Conservation (phyloP, 2,113 vertebrate genomes). For the Forbesichthys papilliferus region DNA sequence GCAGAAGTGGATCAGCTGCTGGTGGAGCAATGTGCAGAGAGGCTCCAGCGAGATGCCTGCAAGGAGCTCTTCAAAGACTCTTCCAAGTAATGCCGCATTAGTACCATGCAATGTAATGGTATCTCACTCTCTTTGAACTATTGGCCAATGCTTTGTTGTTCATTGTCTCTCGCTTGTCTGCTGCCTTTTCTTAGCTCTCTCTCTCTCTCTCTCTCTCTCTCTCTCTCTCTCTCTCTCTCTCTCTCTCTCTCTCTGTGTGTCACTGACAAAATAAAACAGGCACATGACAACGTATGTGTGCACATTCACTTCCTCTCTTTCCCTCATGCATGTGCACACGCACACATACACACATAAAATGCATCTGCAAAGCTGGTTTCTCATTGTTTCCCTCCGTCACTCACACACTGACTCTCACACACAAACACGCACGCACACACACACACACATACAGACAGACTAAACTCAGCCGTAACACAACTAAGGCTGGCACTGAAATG, state of each 20-base stretch:
- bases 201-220: background rate
- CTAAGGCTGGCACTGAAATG: no score
- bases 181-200: background rate
- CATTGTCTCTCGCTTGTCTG: no score
- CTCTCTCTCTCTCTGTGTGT: background rate
- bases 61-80: slow-evolving; percentile 97
- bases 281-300: no score
- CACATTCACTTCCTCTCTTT: no score
- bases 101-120: background rate
- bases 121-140: background rate
- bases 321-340: background rate
- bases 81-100: slow-evolving; percentile 82
- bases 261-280: background rate
- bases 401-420: no score
- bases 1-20: slow-evolving; percentile 85
- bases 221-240: slow-evolving; percentile 2
- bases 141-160: no score
- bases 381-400: no score
- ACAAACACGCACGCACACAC: no score
- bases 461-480: no score
- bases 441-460: no score
- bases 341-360: background rate
- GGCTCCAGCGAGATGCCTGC: slow-evolving; percentile 86
- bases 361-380: no score
- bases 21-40: slow-evolving; percentile 82